These are phyloP conservation scores for Hirtodrosophila duncani DNA, from an alignment of 2,888 invertebrate genomes.

Conservation along the genomic window DNA sequence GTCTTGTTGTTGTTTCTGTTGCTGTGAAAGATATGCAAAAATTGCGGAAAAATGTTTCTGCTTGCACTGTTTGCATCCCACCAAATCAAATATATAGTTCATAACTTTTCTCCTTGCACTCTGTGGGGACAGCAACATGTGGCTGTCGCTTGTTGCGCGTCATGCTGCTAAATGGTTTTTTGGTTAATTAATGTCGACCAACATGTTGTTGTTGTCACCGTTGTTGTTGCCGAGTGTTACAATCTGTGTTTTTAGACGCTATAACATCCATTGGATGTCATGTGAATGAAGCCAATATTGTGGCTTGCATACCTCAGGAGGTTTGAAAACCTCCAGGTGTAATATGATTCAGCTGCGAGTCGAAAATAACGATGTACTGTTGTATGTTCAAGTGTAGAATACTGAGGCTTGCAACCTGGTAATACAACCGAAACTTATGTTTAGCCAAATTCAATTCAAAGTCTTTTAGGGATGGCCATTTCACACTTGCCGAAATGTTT, in stretches of 20 bases:
- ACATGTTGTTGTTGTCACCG: slow-evolving; percentile 2
- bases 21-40: slow-evolving; percentile 54
- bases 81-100: slow-evolving; percentile 48
- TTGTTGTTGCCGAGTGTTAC: slow-evolving; percentile 35
- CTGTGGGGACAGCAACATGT: slow-evolving; percentile 7
- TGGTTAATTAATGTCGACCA: slow-evolving; percentile 45
- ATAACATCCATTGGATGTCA: no score
- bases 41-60: slow-evolving; percentile 51
- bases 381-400: no score
- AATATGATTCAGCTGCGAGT: no score
- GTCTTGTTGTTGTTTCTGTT: slow-evolving; percentile 3
- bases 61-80: slow-evolving; percentile 33
- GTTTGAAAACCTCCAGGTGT: no score
- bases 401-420: no score
- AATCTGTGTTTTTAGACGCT: slow-evolving; percentile 40
- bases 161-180: slow-evolving; percentile 43
- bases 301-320: no score
- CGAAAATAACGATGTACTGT: no score
- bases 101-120: slow-evolving; percentile 41
- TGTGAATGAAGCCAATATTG: no score
- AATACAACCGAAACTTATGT: no score
- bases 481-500: no score
- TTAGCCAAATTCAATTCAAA: no score
- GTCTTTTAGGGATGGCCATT: no score
- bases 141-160: slow-evolving; percentile 20